Conservation (phyloP, 2,797 vertebrate genomes). For the Rhinoraja longicauda region DNA sequence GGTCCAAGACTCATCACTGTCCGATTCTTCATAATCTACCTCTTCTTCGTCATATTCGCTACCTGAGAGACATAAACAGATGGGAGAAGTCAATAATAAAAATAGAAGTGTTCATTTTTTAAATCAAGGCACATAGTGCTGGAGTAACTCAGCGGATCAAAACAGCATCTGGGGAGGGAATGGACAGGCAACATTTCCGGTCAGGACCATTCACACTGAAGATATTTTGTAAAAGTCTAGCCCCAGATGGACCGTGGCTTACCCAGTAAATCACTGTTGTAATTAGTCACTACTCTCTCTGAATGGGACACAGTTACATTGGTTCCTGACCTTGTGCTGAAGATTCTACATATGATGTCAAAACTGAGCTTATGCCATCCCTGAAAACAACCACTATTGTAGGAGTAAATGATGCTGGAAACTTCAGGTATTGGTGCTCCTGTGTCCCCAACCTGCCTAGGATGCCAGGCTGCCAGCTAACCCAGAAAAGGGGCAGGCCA, state of each 20-base stretch:
- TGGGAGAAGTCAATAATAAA: neutral
- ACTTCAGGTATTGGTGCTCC: neutral
- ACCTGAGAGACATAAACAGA: constrained; percentile 58
- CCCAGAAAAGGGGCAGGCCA: neutral
- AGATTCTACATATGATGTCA: neutral
- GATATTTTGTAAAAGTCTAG: neutral
- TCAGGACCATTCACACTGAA: no score
- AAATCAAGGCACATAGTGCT: no score
- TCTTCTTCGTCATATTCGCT: constrained; percentile 98
- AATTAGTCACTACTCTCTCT: neutral
- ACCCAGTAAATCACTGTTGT: neutral
- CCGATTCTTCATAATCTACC: constrained; percentile 93
- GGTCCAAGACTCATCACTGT: constrained; percentile 98
- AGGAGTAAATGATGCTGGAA: neutral
- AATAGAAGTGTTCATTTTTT: neutral
- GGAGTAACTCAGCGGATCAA: no score
- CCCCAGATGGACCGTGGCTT: neutral
- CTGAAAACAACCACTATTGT: neutral
- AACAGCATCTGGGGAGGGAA: no score
- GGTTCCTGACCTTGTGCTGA: neutral
- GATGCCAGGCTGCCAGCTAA: neutral
- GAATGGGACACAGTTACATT: neutral
- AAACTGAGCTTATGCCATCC: neutral
- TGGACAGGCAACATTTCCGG: no score
- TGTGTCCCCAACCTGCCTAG: no score